phyloP scores from a whole-genome alignment of 2,888 invertebrate genomes.

The Ichneumoninae sp. region DNA sequence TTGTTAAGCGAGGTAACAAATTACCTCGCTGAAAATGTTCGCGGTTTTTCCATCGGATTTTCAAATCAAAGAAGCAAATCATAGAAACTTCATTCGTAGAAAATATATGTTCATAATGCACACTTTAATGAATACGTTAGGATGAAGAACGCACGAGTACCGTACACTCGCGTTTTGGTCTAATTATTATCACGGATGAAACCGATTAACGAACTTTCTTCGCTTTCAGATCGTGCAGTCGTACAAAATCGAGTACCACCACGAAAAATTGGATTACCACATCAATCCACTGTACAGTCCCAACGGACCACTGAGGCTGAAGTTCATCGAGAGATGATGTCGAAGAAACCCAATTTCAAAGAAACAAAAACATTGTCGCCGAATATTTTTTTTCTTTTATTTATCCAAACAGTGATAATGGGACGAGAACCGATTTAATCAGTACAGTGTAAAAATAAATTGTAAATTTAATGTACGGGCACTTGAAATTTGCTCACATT shows the following conservation, averaged over 20 bases:
- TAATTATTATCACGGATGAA: slow-evolving; percentile 26
- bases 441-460: too few species aligned
- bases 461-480: too few species aligned
- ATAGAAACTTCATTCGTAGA: too few species aligned
- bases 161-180: background rate
- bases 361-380: background rate
- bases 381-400: background rate
- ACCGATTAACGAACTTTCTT: slow-evolving; percentile 36
- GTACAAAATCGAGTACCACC: slow-evolving; percentile 88
- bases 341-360: background rate
- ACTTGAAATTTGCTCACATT: too few species aligned
- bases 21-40: background rate
- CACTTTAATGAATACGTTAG: background rate
- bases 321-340: slow-evolving; percentile 85
- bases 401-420: too few species aligned
- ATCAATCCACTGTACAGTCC: slow-evolving; percentile 90
- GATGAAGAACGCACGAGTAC: background rate
- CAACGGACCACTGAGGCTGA: slow-evolving; percentile 88
- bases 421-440: too few species aligned
- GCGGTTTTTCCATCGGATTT: background rate
- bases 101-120: background rate
- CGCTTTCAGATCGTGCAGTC: slow-evolving; percentile 87
- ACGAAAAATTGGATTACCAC: slow-evolving; percentile 88
- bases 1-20: too few species aligned
- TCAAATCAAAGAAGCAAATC: too few species aligned